Conservation (phyloP, 1,140 invertebrate genomes). For the Lepidurus couesii region DNA sequence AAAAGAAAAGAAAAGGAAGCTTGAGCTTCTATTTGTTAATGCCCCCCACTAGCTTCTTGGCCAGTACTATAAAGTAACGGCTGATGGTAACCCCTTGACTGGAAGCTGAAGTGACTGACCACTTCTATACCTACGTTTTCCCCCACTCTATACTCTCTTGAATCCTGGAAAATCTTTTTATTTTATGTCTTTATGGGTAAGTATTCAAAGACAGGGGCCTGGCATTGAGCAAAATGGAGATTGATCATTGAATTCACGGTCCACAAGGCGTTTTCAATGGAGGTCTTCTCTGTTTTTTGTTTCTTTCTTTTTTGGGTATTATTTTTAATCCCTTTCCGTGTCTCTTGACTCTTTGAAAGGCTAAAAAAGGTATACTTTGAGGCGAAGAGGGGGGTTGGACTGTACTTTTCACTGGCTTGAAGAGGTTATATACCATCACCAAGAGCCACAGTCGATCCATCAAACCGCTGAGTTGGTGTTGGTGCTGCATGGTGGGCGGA, state of each 20-base stretch:
- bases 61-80: background rate
- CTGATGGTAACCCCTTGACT: constrained; percentile 17
- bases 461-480: constrained; percentile 12
- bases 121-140: background rate
- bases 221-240: constrained; percentile 13
- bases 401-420: background rate
- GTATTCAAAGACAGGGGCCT: background rate
- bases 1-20: background rate
- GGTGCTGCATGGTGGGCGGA: constrained; percentile 20
- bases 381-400: background rate
- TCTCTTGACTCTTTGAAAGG: background rate
- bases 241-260: constrained; percentile 22
- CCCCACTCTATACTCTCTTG: background rate
- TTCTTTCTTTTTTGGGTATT: background rate
- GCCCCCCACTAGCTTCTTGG: background rate
- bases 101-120: background rate
- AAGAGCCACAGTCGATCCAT: background rate
- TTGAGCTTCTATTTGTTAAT: background rate
- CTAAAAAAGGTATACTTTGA: background rate
- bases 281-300: background rate
- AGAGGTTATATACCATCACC: background rate
- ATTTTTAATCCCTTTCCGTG: background rate
- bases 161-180: constrained; percentile 17
- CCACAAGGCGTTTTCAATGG: constrained; percentile 18
- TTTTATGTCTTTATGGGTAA: background rate